These are phyloP conservation scores for Pseudorhiza aurosa DNA, from an alignment of 30 jellyfish, hydroid and myxozoan genomes.

Conservation along the genomic window DNA sequence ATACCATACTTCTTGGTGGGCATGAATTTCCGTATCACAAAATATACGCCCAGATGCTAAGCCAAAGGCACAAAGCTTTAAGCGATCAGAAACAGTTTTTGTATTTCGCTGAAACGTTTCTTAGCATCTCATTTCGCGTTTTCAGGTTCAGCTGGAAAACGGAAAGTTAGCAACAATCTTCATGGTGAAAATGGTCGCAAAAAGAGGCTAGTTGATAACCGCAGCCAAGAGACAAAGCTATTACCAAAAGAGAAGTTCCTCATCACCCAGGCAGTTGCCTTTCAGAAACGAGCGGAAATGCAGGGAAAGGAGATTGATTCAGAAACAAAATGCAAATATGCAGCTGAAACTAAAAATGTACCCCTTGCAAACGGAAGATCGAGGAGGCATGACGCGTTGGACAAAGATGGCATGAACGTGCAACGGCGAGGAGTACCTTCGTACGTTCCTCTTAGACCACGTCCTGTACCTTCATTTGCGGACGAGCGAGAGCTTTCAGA, in stretches of 20 bases:
- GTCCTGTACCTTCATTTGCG: neutral
- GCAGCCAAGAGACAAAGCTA: neutral
- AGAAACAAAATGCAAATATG: neutral
- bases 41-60: no score
- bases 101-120: no score
- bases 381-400: neutral
- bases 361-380: neutral
- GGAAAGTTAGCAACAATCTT: neutral
- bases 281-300: neutral
- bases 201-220: constrained; percentile 3
- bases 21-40: no score
- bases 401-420: neutral
- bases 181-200: constrained; percentile 4
- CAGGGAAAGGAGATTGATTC: neutral
- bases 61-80: no score
- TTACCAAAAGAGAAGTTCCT: neutral
- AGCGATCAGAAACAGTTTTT: no score
- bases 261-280: neutral
- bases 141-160: constrained; percentile 19
- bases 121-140: no score
- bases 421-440: no score
- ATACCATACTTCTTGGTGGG: no score
- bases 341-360: neutral
- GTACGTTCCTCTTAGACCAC: no score
- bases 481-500: neutral